Evolutionary conservation across 2,797 vertebrate genomes (phyloP), one percentile per base, ranked within the genome.

Genomic region (Sardinella longiceps): DNA sequence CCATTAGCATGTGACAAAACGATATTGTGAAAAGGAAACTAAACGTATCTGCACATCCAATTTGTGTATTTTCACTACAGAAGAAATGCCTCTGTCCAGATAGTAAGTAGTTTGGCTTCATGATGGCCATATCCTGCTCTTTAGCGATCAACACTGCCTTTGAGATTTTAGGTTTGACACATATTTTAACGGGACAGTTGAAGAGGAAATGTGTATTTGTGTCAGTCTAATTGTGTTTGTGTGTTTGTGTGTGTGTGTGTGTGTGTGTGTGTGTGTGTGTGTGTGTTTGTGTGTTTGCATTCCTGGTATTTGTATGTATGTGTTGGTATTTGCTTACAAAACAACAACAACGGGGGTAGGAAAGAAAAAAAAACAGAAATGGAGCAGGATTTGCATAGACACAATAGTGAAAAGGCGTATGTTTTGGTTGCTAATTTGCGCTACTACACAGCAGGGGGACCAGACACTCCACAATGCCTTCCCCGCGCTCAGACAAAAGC

Each of bases 361-460:
- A n/a, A n/a, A n/a, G n/a, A 25, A 63, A 11, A 63, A 63, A 60
- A 25, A 60, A 18, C n/a, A 87, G 85, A 90, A 89, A 82, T 88
- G 33, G 85, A 89, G 83, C 83, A 83, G 63, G 87, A 91, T 92
- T 89, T 91, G 87, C 87, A 91, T 91, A 82, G 77, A 14, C 33
- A 84, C 60, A 87, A 87, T 89, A 85, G 85, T 28, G 80, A 85
- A 82, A 66, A 25, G 7, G 60, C 5, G 23, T 60, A 83, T 58
- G 81, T 87, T 84, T 80, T 45, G 30, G 80, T 48, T 58, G 87
- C 89, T 89, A 63, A 85, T 89, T 86, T 88, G 85, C 85, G 81
- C 81, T 15, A 81, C 48, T 23, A 30, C 70, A 37, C 87, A 84
- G 48, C 74, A 86, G 86, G 84, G 74, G 39, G 81, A 87, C 70